Evolutionary conservation across 2,888 invertebrate species (phyloP).

Genomic region (Eudasyphora cyanicolor): DNA sequence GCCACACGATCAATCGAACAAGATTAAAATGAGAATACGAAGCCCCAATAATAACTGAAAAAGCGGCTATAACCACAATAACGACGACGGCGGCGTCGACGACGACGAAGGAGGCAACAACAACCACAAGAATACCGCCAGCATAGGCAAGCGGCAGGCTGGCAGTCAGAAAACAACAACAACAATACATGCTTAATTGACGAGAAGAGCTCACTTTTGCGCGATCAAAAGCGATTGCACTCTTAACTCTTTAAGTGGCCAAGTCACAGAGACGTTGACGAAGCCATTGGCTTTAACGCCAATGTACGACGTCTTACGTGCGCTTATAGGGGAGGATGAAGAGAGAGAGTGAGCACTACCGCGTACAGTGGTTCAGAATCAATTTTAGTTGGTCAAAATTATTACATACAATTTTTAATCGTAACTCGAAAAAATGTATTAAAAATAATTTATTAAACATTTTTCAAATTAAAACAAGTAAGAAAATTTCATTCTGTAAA

Average conservation of each 20-base stretch:
- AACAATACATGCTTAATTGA: background rate
- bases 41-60: conserved; percentile 5
- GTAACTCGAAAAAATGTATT: too few species aligned
- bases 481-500: too few species aligned
- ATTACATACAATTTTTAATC: too few species aligned
- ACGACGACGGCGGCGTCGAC: background rate
- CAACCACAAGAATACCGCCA: background rate
- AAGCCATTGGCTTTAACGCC: background rate
- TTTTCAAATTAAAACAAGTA: too few species aligned
- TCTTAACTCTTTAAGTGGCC: conserved; percentile 43
- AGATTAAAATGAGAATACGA: conserved; percentile 32
- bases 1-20: conserved; percentile 61
- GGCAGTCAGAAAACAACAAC: too few species aligned
- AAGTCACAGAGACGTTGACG: background rate
- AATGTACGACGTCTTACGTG: background rate
- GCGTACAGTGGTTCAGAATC: too few species aligned
- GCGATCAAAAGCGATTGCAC: conserved; percentile 47
- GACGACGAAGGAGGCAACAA: background rate
- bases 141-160: too few species aligned
- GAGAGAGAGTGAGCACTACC: too few species aligned
- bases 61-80: background rate
- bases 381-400: too few species aligned
- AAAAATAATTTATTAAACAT: too few species aligned
- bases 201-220: conserved; percentile 28
- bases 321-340: too few species aligned